Evolutionary conservation across 2,113 vertebrate genomes (phyloP).

Genomic region (Campylomormyrus numenius): DNA sequence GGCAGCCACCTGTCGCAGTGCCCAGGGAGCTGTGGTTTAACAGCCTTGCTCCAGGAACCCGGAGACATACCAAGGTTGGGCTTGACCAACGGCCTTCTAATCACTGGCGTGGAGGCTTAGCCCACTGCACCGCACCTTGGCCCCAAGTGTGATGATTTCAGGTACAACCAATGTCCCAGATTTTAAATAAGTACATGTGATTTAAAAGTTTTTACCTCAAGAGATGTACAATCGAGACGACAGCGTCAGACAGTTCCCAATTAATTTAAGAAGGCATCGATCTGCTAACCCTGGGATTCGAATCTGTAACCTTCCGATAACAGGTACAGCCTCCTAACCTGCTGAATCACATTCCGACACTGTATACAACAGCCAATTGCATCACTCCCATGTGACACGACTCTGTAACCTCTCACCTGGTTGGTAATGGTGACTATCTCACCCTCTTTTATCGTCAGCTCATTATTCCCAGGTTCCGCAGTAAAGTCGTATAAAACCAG

Average conservation of each 20-base stretch:
- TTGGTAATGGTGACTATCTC: slow-evolving; percentile 73
- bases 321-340: neutral
- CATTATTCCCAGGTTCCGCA: slow-evolving; percentile 78
- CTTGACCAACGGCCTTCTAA: too few relatives aligned
- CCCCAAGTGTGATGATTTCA: neutral
- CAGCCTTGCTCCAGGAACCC: too few relatives aligned
- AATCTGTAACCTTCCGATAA: neutral
- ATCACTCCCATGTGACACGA: neutral
- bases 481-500: slow-evolving; percentile 78
- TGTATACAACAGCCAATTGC: neutral
- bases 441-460: slow-evolving; percentile 72
- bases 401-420: slow-evolving; percentile 54
- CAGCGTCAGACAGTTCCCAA: neutral
- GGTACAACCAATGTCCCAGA: neutral
- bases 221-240: neutral
- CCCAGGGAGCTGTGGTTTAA: too few relatives aligned
- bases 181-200: neutral
- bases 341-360: neutral
- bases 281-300: neutral
- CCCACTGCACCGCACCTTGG: too few relatives aligned
- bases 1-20: too few relatives aligned
- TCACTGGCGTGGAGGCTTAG: too few relatives aligned
- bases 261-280: neutral
- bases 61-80: too few relatives aligned
- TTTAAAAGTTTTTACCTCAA: neutral